Conservation (phyloP, 2,888 invertebrate species). For the Andrena flavipes region DNA sequence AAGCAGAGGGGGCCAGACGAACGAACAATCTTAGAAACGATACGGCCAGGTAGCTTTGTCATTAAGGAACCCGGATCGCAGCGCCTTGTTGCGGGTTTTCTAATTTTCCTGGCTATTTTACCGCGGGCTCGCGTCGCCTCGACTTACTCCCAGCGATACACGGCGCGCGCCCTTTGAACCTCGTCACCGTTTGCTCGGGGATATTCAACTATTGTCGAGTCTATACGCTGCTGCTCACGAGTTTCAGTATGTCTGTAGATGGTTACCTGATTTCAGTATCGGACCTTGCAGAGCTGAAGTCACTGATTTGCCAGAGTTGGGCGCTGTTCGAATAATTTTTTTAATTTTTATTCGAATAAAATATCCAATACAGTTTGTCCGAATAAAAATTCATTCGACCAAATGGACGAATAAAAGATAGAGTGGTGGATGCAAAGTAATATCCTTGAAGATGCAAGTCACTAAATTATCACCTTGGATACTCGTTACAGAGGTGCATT, state of each 20-base stretch:
- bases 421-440: too few relatives aligned
- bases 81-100: conserved; percentile 58
- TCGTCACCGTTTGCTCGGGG: neutral
- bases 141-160: neutral
- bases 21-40: conserved; percentile 70
- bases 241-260: neutral
- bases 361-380: too few relatives aligned
- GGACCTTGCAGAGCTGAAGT: too few relatives aligned
- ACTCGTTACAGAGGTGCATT: too few relatives aligned
- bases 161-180: conserved; percentile 19
- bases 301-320: too few relatives aligned
- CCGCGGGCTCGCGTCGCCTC: neutral
- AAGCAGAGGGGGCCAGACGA: conserved; percentile 43
- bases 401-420: too few relatives aligned
- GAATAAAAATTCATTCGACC: too few relatives aligned
- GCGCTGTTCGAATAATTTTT: too few relatives aligned
- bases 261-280: neutral
- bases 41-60: conserved; percentile 63
- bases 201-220: neutral
- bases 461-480: too few relatives aligned
- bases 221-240: neutral
- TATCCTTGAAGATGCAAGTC: too few relatives aligned
- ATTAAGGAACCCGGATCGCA: conserved; percentile 62
- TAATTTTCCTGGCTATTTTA: conserved; percentile 52
- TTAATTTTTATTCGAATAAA: too few relatives aligned